These are phyloP conservation scores for Siphonodentalium dalli DNA, from an alignment of 2,888 invertebrate genomes.

Conservation along the genomic window DNA sequence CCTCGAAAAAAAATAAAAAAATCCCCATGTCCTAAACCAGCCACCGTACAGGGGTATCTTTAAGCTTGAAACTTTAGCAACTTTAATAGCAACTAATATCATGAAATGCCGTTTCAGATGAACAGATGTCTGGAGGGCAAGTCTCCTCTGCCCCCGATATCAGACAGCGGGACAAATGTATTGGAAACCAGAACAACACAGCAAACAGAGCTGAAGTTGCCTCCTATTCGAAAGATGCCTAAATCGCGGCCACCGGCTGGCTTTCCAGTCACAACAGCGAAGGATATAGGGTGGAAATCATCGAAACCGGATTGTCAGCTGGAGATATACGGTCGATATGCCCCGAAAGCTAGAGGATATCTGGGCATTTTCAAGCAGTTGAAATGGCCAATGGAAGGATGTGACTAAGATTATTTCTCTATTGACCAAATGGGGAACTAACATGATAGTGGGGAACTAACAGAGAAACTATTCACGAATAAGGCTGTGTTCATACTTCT, in stretches of 20 bases:
- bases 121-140: conserved; percentile 26
- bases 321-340: conserved; percentile 15
- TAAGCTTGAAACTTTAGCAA: no score
- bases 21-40: no score
- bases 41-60: no score
- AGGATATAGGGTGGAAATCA: conserved; percentile 39
- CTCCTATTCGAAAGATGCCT: conserved; percentile 24
- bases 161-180: neutral
- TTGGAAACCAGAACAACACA: no score
- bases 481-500: no score
- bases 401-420: conserved; percentile 11
- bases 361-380: conserved; percentile 30
- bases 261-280: conserved; percentile 36
- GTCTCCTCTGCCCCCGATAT: conserved; percentile 1
- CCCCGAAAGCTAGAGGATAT: conserved; percentile 28
- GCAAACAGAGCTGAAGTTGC: conserved; percentile 29
- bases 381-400: conserved; percentile 35
- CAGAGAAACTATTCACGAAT: no score
- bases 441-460: no score
- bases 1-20: no score
- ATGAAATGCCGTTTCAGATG: conserved; percentile 22
- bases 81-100: no score
- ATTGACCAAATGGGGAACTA: no score
- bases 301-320: conserved; percentile 7
- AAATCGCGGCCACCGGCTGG: neutral